Conservation (phyloP, 2,888 invertebrate genomes). For the Standfussiana lucernea region DNA sequence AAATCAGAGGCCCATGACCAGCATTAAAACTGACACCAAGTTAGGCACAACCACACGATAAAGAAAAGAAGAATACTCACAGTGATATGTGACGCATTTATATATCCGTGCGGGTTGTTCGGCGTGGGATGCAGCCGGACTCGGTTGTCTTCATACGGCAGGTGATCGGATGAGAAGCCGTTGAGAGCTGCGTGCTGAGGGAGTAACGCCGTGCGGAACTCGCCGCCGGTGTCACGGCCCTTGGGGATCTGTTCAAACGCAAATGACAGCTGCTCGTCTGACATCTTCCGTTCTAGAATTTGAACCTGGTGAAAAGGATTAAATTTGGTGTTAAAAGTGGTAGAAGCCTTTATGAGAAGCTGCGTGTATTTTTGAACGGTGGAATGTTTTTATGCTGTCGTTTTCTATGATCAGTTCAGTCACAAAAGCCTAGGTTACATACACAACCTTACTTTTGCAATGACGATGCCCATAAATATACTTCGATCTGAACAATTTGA, state of each 20-base stretch:
- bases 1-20: no score
- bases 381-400: neutral
- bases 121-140: conserved; percentile 95
- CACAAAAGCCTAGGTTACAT: neutral
- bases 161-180: conserved; percentile 92
- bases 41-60: no score
- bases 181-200: conserved; percentile 92
- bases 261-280: conserved; percentile 94
- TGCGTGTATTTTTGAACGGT: neutral
- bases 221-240: conserved; percentile 93
- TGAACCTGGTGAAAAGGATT: conserved; percentile 78
- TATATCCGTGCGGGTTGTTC: conserved; percentile 96
- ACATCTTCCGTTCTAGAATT: conserved; percentile 90
- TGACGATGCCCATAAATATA: neutral
- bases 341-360: neutral
- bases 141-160: conserved; percentile 97
- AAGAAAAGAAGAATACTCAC: no score
- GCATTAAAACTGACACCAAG: no score
- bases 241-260: conserved; percentile 96
- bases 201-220: conserved; percentile 93
- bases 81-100: conserved; percentile 97
- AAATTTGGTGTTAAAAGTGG: neutral
- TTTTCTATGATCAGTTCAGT: neutral
- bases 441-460: neutral
- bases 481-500: neutral